A percentile compares a stretch with the other conserved stretches of the same genome.
phyloP scores from a whole-genome alignment of 2,888 invertebrate genomes.

The Lissocephala sabroskyi region DNA sequence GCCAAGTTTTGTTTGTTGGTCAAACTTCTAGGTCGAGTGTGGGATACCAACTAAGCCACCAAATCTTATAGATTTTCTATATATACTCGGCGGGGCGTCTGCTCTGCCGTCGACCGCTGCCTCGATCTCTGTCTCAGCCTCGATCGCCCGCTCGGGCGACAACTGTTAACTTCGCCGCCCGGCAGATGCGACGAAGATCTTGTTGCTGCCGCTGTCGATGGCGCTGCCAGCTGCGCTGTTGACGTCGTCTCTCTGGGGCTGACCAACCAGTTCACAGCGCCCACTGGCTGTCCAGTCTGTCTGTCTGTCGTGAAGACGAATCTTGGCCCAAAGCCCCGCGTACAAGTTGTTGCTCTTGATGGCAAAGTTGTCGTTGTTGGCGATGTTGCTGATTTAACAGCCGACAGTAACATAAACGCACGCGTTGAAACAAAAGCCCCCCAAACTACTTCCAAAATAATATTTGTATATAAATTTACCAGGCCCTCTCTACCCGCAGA shows the following conservation, averaged over 20 bases:
- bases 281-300: no score
- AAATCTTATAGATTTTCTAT: slow-evolving; percentile 72
- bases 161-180: slow-evolving; percentile 67
- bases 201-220: slow-evolving; percentile 4
- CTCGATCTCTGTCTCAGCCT: slow-evolving; percentile 7
- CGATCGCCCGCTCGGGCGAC: slow-evolving; percentile 57
- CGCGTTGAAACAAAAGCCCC: slow-evolving; percentile 30
- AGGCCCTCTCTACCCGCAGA: no score
- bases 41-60: slow-evolving; percentile 72
- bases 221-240: slow-evolving; percentile 6
- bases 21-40: slow-evolving; percentile 71
- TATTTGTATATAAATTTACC: no score
- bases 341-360: slow-evolving; percentile 15
- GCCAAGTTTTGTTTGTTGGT: slow-evolving; percentile 56
- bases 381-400: slow-evolving; percentile 37
- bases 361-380: slow-evolving; percentile 17
- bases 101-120: slow-evolving; percentile 19
- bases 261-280: slow-evolving; percentile 17
- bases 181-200: slow-evolving; percentile 20
- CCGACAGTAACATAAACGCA: slow-evolving; percentile 41
- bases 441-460: no score
- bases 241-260: slow-evolving; percentile 5
- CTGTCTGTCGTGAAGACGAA: no score
- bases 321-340: no score
- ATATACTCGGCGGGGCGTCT: slow-evolving; percentile 67